Evolutionary conservation across 1,140 invertebrate genomes (phyloP).

Genomic region (Sitodiplosis mosellana): DNA sequence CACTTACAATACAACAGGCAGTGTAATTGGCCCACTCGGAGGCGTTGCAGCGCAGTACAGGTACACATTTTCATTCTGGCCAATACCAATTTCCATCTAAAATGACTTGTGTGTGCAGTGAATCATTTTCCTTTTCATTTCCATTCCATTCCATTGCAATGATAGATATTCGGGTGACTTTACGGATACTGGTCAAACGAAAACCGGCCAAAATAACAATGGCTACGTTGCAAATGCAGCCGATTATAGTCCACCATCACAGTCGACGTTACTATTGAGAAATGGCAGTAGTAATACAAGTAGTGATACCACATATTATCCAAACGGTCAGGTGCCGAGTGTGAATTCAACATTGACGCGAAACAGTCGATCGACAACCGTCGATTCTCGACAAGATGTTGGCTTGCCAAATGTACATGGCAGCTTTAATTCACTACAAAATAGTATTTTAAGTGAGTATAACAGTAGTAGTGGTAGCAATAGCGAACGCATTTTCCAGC

Average conservation of each 20-base stretch:
- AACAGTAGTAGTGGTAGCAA: no score
- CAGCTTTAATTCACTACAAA: constrained; percentile 11
- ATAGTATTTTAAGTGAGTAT: constrained; percentile 21
- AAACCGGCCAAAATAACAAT: constrained; percentile 69
- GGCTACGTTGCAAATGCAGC: constrained; percentile 75
- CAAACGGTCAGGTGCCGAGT: not conserved
- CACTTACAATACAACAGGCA: no score
- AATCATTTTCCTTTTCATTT: no score
- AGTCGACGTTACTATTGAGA: not conserved
- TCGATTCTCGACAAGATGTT: constrained; percentile 12
- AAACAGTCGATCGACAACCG: constrained; percentile 9
- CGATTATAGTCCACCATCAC: constrained; percentile 59
- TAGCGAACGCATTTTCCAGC: no score
- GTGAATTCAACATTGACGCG: constrained; percentile 17
- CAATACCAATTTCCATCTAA: no score
- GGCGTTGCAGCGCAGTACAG: no score
- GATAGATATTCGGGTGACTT: constrained; percentile 79
- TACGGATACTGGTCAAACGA: constrained; percentile 35
- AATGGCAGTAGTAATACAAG: constrained; percentile 1
- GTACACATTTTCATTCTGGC: no score
- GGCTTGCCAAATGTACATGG: constrained; percentile 6
- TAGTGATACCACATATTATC: constrained; percentile 8
- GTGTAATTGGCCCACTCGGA: no score
- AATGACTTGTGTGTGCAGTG: not conserved
- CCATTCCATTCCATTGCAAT: no score